Evolutionary conservation across 2,797 vertebrate species (phyloP), one percentile per base, ranked within the genome.

Genomic region (Rhinogobio ventralis): DNA sequence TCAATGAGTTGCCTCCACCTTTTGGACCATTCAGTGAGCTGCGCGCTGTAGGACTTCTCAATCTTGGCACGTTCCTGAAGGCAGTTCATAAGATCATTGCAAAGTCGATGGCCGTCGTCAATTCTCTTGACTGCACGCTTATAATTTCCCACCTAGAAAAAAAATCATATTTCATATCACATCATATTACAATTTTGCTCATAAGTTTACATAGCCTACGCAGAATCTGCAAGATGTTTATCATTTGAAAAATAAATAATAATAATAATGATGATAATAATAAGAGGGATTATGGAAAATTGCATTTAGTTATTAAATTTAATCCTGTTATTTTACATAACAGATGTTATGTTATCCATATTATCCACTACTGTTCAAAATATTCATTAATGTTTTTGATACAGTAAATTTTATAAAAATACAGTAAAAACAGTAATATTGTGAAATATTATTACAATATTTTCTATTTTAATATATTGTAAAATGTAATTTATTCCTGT

Each of bases 1-100:
- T 99, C 98, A 0, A 99, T 94, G 89, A 99, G 96, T 92, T 98
- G 97, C 84, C 96, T 97, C 98, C 98, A 99, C 92, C 98, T 93
- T 93, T 98, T 99, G 91, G 97, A 97, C 98, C 98, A 99, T 88
- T 99, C 98, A 0, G 97, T 97, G 90, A 99, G 97, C 89, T 99
- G 98, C 94, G 98, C 97, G 4, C 96, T 93, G 0, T 99, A 99
- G 4, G 95, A 94, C 92, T 99, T 99, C 94, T 99, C 98, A 0
- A 99, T 99, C 93, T 99, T 99, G 93, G 97, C 95, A 46, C 98
- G 94, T 90, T 99, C 98, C 53, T 99, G 97, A 91, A 99, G 95
- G 46, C 98, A 99, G 96, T 90, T 97, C 97, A 99, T 99, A 87
- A 99, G 93, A 92, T 99, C 98, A 0, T 97, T 99, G 95, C 97